These are phyloP conservation scores for Sarcophaga bullata DNA, from an alignment of 1,140 invertebrate genomes.

Conservation along the genomic window DNA sequence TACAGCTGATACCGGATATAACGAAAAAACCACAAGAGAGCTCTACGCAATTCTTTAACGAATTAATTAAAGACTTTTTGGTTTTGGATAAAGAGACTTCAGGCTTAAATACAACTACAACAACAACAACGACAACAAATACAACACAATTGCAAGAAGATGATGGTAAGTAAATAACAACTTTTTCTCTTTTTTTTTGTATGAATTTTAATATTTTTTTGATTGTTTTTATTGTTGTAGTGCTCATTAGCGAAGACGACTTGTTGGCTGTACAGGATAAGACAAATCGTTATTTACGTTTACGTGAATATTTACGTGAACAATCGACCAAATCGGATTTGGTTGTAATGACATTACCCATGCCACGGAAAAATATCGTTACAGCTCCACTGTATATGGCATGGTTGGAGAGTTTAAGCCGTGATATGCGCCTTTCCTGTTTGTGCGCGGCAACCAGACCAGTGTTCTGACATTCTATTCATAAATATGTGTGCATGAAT, in stretches of 20 bases:
- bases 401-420: conserved; percentile 92
- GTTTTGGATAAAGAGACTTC: conserved; percentile 64
- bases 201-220: neutral
- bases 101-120: conserved; percentile 36
- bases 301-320: conserved; percentile 87
- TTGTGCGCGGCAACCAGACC: conserved; percentile 94
- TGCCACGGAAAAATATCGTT: conserved; percentile 89
- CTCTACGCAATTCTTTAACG: conserved; percentile 81
- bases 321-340: conserved; percentile 87
- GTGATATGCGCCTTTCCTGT: conserved; percentile 87
- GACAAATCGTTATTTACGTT: conserved; percentile 88
- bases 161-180: conserved; percentile 65
- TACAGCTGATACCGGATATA: conserved; percentile 89
- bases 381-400: conserved; percentile 92
- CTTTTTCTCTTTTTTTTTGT: no score
- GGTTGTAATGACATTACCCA: conserved; percentile 90
- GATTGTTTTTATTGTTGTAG: conserved; percentile 65
- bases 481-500: conserved; percentile 67
- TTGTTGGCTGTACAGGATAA: conserved; percentile 87
- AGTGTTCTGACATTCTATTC: conserved; percentile 98
- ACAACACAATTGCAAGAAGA: conserved; percentile 66
- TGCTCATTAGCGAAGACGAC: conserved; percentile 83
- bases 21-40: conserved; percentile 78
- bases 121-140: conserved; percentile 63
- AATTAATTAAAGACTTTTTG: conserved; percentile 77